These are phyloP conservation scores for Aphelenchoides fujianensis DNA, from an alignment of 1,140 invertebrate genomes.

Conservation along the genomic window DNA sequence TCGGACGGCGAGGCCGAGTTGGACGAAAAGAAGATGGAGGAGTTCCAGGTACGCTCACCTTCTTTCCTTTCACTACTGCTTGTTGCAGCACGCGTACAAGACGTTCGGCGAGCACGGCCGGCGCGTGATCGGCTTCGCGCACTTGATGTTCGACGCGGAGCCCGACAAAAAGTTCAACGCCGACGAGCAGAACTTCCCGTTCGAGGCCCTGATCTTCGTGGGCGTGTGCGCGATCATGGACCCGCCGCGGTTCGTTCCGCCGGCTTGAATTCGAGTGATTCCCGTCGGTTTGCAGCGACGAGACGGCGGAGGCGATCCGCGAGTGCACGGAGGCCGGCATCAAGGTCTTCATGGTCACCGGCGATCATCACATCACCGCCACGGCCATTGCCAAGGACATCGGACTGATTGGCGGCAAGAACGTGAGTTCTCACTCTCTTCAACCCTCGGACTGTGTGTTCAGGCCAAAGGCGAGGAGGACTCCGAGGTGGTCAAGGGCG, in stretches of 20 bases:
- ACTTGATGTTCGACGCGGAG: slow-evolving; percentile 41
- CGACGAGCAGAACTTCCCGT: slow-evolving; percentile 36
- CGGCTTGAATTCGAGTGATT: not conserved
- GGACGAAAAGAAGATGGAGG: slow-evolving; percentile 26
- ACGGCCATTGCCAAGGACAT: slow-evolving; percentile 56
- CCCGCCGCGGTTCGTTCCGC: slow-evolving; percentile 23
- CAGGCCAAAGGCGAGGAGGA: slow-evolving; percentile 21
- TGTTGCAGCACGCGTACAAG: slow-evolving; percentile 44
- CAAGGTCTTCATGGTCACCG: slow-evolving; percentile 61
- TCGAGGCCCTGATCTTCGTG: slow-evolving; percentile 31
- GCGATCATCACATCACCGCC: slow-evolving; percentile 57
- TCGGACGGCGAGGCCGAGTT: slow-evolving; percentile 39
- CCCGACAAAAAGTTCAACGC: slow-evolving; percentile 28
- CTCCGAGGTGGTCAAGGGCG: slow-evolving; percentile 49
- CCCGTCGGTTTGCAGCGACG: slow-evolving; percentile 33
- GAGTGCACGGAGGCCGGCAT: slow-evolving; percentile 56
- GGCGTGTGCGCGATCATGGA: slow-evolving; percentile 39
- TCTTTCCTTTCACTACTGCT: slow-evolving; percentile 17
- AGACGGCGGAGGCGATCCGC: slow-evolving; percentile 51
- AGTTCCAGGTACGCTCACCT: slow-evolving; percentile 38
- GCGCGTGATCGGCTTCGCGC: slow-evolving; percentile 56
- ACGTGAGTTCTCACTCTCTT: slow-evolving; percentile 8
- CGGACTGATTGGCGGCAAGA: slow-evolving; percentile 44
- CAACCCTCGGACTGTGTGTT: no score
- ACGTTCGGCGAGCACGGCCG: slow-evolving; percentile 52